Base-by-base conservation (phyloP, 2,797 vertebrate species). In the Gobio occitaniae region DNA sequence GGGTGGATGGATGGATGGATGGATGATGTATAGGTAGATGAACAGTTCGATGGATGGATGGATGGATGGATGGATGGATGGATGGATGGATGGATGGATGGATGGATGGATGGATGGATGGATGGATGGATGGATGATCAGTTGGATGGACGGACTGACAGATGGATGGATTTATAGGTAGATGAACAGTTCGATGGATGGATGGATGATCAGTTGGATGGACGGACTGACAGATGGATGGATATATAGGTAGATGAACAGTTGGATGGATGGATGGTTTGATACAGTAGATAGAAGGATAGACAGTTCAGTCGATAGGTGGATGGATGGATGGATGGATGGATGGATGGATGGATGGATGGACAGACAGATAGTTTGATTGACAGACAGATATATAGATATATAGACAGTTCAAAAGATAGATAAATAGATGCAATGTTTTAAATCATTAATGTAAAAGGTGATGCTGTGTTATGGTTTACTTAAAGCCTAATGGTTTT, bases 401-500 rank as follows among this genome's bases (percentile, higher is more conserved):
- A 19, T 19, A 56, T n/a, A 1, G 52, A 54, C 32, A 59, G 32
- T 70, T 79, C 48, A 16, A 74, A 29, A 17, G 29, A 74, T 29
- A 8, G n/a, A 71, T 71, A 15, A 41, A 74, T 74, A 32, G 32
- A 56, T 38, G 1, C 32, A 52, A 48, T 6, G 71, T 48, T 48
- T 50, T 15, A 70, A 79, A 85, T 82, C 69, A 70, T 72, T 70
- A n/a, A 50, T 84, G 78, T 72, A 48, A 54, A 81, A 82, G 56
- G 16, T 44, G 17, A 13, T 32, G 41, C 56, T 36, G 72, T 32
- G 65, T 65, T 71, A 17, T 9, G 9, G 29, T 11, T 86, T 87
- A 77, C 52, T 47, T 87, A 69, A 80, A 44, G 54, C 29, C 36
- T 82, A 80, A 86, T 63, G 77, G 36, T 47, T 74, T 82, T 83